Percentiles rank a stretch among this genome's conserved stretches.
These are phyloP conservation scores for Trichogramma pretiosum DNA, from an alignment of 1,140 invertebrate species.

Conservation along the genomic window DNA sequence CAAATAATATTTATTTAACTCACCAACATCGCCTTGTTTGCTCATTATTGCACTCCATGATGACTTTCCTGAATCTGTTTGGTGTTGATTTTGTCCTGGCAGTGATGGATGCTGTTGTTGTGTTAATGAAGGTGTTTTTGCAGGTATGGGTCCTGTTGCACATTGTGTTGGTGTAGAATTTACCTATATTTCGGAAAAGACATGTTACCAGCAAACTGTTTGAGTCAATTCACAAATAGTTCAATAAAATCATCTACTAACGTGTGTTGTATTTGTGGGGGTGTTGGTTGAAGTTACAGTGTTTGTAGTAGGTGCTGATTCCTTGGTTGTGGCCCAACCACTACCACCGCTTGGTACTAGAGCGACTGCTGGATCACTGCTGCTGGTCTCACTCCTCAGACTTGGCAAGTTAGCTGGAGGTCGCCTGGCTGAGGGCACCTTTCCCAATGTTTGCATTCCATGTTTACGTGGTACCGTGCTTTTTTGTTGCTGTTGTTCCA, in stretches of 20 bases:
- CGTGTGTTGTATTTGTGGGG: constrained; percentile 33
- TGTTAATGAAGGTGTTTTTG: constrained; percentile 28
- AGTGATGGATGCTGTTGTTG: constrained; percentile 37
- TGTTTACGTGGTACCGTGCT: constrained; percentile 86
- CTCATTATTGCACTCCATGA: constrained; percentile 51
- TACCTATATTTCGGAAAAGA: no score
- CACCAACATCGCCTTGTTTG: constrained; percentile 43
- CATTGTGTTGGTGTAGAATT: constrained; percentile 41
- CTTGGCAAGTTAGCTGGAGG: constrained; percentile 95
- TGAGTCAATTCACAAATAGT: no score
- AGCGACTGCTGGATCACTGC: constrained; percentile 64
- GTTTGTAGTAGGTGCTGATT: constrained; percentile 35
- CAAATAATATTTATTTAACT: constrained; percentile 10
- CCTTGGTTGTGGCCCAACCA: constrained; percentile 59
- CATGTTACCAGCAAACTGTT: no score
- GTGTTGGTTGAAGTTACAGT: constrained; percentile 36
- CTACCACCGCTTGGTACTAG: constrained; percentile 63
- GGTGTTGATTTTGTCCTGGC: constrained; percentile 38
- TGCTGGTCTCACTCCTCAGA: constrained; percentile 86
- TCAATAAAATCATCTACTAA: no score
- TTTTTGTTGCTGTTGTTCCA: constrained; percentile 77
- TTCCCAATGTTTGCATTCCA: constrained; percentile 97
- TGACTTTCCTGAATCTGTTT: constrained; percentile 43
- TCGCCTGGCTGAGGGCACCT: constrained; percentile 88
- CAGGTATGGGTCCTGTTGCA: constrained; percentile 32